phyloP scores from a whole-genome alignment of 2,797 vertebrate genomes.

The Pseudochirops cupreus region DNA sequence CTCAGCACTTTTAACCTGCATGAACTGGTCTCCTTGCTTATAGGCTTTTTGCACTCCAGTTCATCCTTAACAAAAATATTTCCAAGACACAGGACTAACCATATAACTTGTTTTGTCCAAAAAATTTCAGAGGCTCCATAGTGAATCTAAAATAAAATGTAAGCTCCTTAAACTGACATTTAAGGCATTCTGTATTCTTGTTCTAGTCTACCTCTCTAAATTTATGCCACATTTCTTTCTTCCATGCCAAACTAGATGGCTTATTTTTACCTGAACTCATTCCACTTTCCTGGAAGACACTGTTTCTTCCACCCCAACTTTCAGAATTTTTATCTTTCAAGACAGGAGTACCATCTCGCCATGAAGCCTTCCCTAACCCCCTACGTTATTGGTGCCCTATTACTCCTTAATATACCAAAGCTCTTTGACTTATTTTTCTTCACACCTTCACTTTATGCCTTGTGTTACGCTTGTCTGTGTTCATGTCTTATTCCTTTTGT shows the following conservation, averaged over 20 bases:
- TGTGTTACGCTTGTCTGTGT: slow-evolving; percentile 15
- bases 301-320: slow-evolving; percentile 38
- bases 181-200: neutral
- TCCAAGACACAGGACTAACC: neutral
- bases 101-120: neutral
- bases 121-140: neutral
- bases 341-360: slow-evolving; percentile 25
- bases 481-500: slow-evolving; percentile 10
- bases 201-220: neutral
- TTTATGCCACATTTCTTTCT: slow-evolving; percentile 32
- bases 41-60: neutral
- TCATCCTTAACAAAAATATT: neutral
- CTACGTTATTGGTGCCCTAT: neutral
- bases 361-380: slow-evolving; percentile 25
- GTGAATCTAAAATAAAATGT: neutral
- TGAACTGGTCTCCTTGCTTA: neutral
- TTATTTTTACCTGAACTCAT: neutral
- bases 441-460: slow-evolving; percentile 11
- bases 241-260: neutral
- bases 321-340: slow-evolving; percentile 15
- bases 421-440: slow-evolving; percentile 38
- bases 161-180: neutral
- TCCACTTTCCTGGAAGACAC: neutral
- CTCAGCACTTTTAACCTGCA: neutral
- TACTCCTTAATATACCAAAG: neutral